Evolutionary conservation across 2,888 invertebrate genomes (phyloP).

Genomic region (Eudasyphora cyanicolor): DNA sequence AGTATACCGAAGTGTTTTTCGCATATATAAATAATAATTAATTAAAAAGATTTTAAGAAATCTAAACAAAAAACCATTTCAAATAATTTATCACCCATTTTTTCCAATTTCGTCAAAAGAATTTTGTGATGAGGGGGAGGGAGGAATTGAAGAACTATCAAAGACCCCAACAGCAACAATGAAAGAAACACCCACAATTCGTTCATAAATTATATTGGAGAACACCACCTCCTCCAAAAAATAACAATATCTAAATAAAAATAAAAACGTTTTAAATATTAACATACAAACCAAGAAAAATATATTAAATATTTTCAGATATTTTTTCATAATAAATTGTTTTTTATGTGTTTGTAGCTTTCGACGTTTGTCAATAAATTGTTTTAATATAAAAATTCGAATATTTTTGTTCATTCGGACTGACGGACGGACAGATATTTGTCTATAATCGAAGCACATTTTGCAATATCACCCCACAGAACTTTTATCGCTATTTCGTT

Average conservation of each 20-base stretch:
- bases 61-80: constrained; percentile 3
- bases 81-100: constrained; percentile 36
- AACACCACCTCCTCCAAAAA: too few species aligned
- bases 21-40: neutral
- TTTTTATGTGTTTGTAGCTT: neutral
- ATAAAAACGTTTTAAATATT: constrained; percentile 12
- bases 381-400: neutral
- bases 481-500: neutral
- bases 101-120: constrained; percentile 28
- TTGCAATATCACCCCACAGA: neutral
- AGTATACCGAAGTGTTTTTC: neutral
- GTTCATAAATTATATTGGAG: constrained; percentile 3
- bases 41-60: neutral
- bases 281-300: neutral
- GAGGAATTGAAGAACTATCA: too few species aligned
- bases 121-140: neutral
- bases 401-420: neutral
- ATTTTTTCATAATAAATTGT: neutral
- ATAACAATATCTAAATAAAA: too few species aligned
- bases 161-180: neutral
- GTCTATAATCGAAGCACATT: neutral
- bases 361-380: neutral
- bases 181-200: constrained; percentile 25
- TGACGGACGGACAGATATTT: too few species aligned
- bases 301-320: neutral